Evolutionary conservation across 1,140 invertebrate species (phyloP).

Genomic region (Maconellicoccus hirsutus): DNA sequence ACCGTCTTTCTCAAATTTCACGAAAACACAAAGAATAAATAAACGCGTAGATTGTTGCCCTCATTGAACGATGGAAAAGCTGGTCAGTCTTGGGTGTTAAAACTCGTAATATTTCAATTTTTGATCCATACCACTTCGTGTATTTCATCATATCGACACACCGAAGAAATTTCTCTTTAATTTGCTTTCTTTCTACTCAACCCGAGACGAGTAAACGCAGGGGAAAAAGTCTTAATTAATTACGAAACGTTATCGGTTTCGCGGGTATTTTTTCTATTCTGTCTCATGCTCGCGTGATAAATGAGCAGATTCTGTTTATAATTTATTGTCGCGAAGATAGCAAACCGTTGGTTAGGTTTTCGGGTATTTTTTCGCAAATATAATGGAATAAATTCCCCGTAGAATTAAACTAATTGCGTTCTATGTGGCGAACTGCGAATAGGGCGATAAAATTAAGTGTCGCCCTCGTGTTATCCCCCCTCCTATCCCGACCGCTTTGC

Average conservation of each 20-base stretch:
- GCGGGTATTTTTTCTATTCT: neutral
- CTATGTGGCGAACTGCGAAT: conserved; percentile 21
- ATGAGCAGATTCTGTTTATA: conserved; percentile 15
- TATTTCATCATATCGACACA: no score
- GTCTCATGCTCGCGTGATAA: neutral
- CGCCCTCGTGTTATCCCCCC: conserved; percentile 6
- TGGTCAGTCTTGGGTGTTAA: no score
- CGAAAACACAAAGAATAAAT: no score
- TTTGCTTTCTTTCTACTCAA: no score
- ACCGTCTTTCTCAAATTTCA: no score
- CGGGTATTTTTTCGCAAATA: conserved; percentile 15
- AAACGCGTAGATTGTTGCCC: no score
- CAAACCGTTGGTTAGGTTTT: conserved; percentile 13
- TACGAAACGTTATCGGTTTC: conserved; percentile 15
- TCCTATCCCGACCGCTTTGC: conserved; percentile 7
- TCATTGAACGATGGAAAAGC: no score
- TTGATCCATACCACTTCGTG: no score
- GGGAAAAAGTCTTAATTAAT: conserved; percentile 11
- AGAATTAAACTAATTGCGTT: conserved; percentile 22
- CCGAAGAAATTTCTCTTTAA: no score
- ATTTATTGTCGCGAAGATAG: conserved; percentile 21
- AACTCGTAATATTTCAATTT: no score
- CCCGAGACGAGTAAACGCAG: no score
- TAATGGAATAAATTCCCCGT: conserved; percentile 21
- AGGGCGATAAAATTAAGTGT: conserved; percentile 21